Evolutionary conservation across 2,888 invertebrate genomes (phyloP).

Genomic region (Cancer borealis): DNA sequence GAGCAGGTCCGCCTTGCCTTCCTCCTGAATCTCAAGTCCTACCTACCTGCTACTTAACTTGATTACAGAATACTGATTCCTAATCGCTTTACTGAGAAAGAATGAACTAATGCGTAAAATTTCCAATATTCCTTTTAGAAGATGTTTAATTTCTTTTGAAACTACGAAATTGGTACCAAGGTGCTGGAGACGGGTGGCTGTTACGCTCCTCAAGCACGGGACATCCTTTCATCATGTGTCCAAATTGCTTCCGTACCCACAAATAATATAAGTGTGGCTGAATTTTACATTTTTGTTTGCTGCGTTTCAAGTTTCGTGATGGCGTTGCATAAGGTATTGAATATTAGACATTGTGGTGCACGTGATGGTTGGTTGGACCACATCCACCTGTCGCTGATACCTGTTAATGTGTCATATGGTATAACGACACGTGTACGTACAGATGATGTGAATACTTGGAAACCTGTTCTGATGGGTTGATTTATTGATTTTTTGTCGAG

Average conservation of each 20-base stretch:
- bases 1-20: background rate
- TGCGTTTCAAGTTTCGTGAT: background rate
- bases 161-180: background rate
- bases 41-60: slow-evolving; percentile 3
- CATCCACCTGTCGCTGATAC: background rate
- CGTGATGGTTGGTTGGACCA: background rate
- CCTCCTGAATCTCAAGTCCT: background rate
- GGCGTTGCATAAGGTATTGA: background rate
- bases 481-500: too few relatives aligned
- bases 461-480: background rate
- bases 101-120: background rate
- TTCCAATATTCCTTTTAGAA: background rate
- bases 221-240: background rate
- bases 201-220: background rate
- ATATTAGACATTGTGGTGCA: background rate
- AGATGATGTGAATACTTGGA: background rate
- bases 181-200: background rate
- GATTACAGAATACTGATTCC: background rate
- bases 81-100: slow-evolving; percentile 6
- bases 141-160: background rate
- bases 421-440: background rate
- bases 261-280: background rate
- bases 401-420: background rate
- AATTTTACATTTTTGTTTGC: background rate
- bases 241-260: background rate